Percentiles rank a stretch among this genome's conserved stretches.
Evolutionary conservation across 1,140 invertebrate species (phyloP).

Genomic region (Caerostris extrusa): DNA sequence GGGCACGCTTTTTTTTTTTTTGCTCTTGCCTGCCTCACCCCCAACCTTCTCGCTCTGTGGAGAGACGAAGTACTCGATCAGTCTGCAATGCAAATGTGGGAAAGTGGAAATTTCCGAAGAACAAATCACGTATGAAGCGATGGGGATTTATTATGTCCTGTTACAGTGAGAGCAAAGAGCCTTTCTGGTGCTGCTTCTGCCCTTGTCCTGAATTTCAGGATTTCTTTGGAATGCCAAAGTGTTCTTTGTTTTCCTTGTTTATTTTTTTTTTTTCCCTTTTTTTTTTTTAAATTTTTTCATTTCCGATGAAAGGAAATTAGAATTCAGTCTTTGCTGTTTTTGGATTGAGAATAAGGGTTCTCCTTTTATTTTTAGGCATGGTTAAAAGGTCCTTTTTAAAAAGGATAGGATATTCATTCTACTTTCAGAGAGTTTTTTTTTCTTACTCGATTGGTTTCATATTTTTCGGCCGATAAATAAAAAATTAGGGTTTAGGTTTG

Average conservation of each 20-base stretch:
- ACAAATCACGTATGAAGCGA: conserved; percentile 44
- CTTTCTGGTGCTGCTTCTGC: background rate
- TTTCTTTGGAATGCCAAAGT: background rate
- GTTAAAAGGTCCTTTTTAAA: background rate
- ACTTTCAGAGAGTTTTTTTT: background rate
- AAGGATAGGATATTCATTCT: background rate
- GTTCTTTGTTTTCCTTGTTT: background rate
- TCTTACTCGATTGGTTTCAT: background rate
- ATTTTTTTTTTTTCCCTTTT: background rate
- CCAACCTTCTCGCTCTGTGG: background rate
- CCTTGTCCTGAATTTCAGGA: background rate
- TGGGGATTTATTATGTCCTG: conserved; percentile 27
- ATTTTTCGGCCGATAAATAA: background rate
- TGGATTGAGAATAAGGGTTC: background rate
- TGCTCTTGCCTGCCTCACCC: background rate
- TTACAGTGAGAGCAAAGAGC: background rate
- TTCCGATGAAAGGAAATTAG: background rate
- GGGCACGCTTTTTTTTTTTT: conserved; percentile 35
- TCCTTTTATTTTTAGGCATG: background rate
- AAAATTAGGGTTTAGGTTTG: background rate
- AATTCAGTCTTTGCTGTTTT: background rate
- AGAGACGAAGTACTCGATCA: background rate
- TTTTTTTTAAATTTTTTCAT: background rate
- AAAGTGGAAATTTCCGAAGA: conserved; percentile 14
- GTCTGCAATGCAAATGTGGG: conserved; percentile 51